A percentile compares a stretch with the other conserved stretches of the same genome.
These are phyloP conservation scores for Lymantria dispar DNA, from an alignment of 2,888 invertebrate species.

Conservation along the genomic window DNA sequence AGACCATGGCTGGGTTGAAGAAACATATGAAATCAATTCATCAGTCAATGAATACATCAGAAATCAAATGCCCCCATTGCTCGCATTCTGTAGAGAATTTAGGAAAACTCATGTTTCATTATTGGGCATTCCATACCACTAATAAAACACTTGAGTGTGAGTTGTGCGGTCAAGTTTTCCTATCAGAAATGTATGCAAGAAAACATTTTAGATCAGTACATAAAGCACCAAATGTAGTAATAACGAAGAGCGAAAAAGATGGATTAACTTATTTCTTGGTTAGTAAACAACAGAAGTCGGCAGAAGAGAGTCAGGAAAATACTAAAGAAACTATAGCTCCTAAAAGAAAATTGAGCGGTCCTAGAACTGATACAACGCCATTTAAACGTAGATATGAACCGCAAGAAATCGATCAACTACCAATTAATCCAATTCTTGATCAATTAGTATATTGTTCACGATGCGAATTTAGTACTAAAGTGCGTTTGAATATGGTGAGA, in stretches of 20 bases:
- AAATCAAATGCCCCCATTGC: constrained; percentile 24
- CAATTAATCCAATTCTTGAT: constrained; percentile 84
- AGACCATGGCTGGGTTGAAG: constrained; percentile 37
- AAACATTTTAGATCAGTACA: constrained; percentile 43
- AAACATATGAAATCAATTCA: constrained; percentile 14
- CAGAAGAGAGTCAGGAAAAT: not conserved
- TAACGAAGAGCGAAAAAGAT: not conserved
- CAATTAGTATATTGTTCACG: constrained; percentile 84
- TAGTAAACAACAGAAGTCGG: not conserved
- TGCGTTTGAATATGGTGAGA: constrained; percentile 86
- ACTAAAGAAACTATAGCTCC: constrained; percentile 15
- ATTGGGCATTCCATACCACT: constrained; percentile 25
- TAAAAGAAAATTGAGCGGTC: constrained; percentile 30
- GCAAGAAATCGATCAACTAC: constrained; percentile 84
- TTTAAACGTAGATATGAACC: constrained; percentile 75
- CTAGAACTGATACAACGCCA: constrained; percentile 26
- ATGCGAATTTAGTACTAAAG: constrained; percentile 87
- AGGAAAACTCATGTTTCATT: constrained; percentile 43
- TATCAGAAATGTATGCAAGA: constrained; percentile 17
- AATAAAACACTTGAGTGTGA: constrained; percentile 34
- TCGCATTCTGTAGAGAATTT: constrained; percentile 9
- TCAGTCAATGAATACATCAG: not conserved
- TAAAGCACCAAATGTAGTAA: constrained; percentile 15
- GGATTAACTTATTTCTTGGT: constrained; percentile 4
- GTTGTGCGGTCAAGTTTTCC: constrained; percentile 27